Evolutionary conservation across 1,140 invertebrate species (phyloP), one percentile per base, ranked within the genome.

Genomic region (Reticulitermes speratus): DNA sequence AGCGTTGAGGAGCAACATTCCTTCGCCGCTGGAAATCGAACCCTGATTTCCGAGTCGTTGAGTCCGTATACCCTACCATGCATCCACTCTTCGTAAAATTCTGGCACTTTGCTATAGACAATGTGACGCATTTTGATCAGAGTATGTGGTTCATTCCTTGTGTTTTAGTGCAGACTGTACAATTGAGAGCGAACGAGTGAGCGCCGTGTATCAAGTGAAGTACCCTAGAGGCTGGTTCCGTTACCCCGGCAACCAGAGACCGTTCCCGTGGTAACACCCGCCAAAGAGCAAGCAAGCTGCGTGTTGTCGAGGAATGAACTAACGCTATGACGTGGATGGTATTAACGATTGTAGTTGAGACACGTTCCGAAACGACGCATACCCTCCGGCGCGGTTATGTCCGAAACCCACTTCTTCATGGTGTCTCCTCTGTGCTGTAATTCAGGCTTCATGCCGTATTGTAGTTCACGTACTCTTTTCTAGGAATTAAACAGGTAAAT

Each of bases 121-220:
- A 55, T 21, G 52, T 55, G 16, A 55, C 19, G 2, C 19, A 16
- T 16, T 48, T 48, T 48, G 3, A 16, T 9, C 45, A 48, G 3
- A 55, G 19, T 55, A 19, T 55, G 52, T 16, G 19, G 38, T 38
- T 19, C 19, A 21, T 55, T 55, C 14, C 52, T 5, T 55, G 52
- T 48, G n/a, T 75, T 75, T 75, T 75, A 75, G 65, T 30, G n/a
- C 65, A 1, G 65, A 75, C 65, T 75, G 65, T 75, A 75, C 65
- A 75, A 75, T 75, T 25, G 65, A 75, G 65, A 75, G 65, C 65
- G 25, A 25, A 30, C 65, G 65, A 75, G 65, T 30, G 65, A 75
- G n/a, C 65, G 25, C 65, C n/a, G 65, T 75, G 65, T 75, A 75
- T 75, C 65, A 75, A 75, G 65, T 75, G 65, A 75, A 75, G 65